Percentiles rank a stretch among this genome's conserved stretches.
phyloP scores from a whole-genome alignment of 2,113 vertebrate species.

The Zapornia atra region DNA sequence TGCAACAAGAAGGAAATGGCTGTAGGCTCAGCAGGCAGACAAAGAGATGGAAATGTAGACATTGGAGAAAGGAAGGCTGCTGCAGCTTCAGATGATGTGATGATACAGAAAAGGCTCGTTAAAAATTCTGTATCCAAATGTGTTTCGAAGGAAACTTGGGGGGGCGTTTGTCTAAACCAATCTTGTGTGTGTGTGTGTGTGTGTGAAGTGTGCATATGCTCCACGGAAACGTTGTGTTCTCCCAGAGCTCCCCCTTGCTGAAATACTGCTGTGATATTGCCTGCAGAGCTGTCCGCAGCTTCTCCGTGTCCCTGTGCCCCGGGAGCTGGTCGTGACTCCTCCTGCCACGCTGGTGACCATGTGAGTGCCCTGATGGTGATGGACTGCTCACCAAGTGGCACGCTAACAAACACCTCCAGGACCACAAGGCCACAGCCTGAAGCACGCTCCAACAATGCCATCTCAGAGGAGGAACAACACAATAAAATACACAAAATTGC shows the following conservation, averaged over 20 bases:
- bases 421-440: background rate
- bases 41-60: background rate
- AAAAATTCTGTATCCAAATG: background rate
- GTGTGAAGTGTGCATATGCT: background rate
- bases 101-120: background rate
- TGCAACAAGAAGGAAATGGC: background rate
- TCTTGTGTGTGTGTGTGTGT: background rate
- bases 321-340: background rate
- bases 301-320: background rate
- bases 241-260: background rate
- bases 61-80: background rate
- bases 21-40: slow-evolving; percentile 1
- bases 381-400: background rate
- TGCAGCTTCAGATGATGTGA: background rate
- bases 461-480: background rate
- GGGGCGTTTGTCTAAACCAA: background rate
- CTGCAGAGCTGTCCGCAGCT: background rate
- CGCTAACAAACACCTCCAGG: background rate
- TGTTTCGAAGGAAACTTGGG: background rate
- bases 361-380: fast-evolving
- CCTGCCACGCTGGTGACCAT: background rate
- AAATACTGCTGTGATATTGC: background rate
- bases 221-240: background rate
- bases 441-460: background rate
- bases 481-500: background rate